Evolutionary conservation across 2,113 vertebrate species (phyloP).

Genomic region (Tyrannus savana): DNA sequence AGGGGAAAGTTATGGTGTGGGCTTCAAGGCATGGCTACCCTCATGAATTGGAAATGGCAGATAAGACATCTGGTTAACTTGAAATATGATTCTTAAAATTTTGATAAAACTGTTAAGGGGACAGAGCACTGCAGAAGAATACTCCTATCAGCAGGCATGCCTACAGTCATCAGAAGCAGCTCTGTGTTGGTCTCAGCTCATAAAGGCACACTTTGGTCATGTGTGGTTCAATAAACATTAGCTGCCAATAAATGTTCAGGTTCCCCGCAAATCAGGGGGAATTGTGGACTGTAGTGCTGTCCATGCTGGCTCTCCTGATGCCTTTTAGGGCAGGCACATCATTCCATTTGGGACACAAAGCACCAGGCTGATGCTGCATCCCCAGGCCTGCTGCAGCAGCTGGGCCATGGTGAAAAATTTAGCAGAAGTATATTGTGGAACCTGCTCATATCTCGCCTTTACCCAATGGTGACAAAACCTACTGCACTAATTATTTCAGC

Average conservation of each 20-base stretch:
- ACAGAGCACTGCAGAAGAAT: not conserved
- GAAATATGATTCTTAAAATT: not conserved
- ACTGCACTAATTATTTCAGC: not conserved
- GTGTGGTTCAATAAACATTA: not conserved
- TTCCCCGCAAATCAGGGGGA: not conserved
- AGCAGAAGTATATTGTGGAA: not conserved
- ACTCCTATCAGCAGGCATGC: not conserved
- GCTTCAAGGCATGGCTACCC: not conserved
- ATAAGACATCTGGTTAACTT: not conserved
- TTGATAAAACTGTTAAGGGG: not conserved
- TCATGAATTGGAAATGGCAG: not conserved
- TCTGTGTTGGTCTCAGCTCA: rapidly evolving
- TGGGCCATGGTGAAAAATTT: not conserved
- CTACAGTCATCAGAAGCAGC: not conserved
- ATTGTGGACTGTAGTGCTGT: not conserved
- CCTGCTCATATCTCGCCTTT: not conserved
- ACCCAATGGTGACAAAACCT: not conserved
- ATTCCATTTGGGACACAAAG: not conserved
- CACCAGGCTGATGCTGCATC: not conserved
- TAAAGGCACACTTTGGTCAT: not conserved
- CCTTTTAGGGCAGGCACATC: not conserved
- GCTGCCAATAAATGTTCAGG: not conserved
- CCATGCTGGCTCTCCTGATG: not conserved
- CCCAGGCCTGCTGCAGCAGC: not conserved
- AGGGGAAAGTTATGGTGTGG: not conserved